A percentile compares a stretch with the other conserved stretches of the same genome.
phyloP scores from a whole-genome alignment of 2,888 invertebrate species.

The Escarpia spicata region DNA sequence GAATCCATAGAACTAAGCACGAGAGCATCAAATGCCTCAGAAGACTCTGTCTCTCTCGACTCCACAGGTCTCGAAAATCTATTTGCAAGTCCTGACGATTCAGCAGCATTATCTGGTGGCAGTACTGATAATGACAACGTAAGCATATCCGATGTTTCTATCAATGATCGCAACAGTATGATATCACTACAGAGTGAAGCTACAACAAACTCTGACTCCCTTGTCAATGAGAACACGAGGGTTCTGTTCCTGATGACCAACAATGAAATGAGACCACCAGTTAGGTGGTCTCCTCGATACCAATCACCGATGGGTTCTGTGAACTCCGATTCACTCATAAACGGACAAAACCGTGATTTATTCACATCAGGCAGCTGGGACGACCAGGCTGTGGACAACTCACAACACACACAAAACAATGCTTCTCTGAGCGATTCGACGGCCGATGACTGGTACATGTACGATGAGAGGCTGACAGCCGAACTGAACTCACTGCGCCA shows the following conservation, averaged over 20 bases:
- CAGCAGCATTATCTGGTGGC: not conserved
- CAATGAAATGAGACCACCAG: not conserved
- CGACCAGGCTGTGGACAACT: not conserved
- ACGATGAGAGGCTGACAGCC: not conserved
- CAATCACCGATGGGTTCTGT: slow-evolving; percentile 2
- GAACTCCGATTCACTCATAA: not conserved
- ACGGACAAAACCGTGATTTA: not conserved
- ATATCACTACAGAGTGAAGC: not conserved
- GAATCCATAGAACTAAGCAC: not conserved
- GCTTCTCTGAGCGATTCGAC: not conserved
- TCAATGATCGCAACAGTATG: not conserved
- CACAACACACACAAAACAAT: not conserved
- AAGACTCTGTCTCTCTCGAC: not conserved
- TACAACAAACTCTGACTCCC: not conserved
- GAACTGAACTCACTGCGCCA: not conserved
- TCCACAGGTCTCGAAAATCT: not conserved
- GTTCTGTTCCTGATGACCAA: not conserved
- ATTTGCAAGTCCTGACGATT: not conserved
- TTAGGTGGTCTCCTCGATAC: not conserved
- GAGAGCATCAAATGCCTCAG: not conserved
- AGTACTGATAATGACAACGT: not conserved
- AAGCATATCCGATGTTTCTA: not conserved
- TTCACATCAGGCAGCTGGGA: not conserved
- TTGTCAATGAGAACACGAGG: not conserved
- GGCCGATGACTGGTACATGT: not conserved